phyloP scores from a whole-genome alignment of 2,888 invertebrate species.

The Drosophila barbarae region DNA sequence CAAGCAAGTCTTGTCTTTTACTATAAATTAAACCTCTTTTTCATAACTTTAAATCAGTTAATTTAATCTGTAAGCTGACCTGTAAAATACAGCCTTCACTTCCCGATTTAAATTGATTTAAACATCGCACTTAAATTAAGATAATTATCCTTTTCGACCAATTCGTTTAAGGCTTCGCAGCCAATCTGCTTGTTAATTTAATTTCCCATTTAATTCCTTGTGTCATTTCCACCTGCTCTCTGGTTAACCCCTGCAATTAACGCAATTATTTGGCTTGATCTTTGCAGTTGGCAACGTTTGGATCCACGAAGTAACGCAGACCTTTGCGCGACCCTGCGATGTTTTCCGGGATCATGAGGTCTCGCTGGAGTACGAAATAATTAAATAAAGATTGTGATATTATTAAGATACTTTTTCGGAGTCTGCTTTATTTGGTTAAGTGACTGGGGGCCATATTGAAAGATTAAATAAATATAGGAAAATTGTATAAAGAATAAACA shows the following conservation, averaged over 20 bases:
- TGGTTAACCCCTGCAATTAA: slow-evolving; percentile 20
- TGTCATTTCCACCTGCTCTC: slow-evolving; percentile 4
- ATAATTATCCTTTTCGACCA: background rate
- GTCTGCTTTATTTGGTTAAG: slow-evolving; percentile 3
- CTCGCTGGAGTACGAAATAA: slow-evolving; percentile 64
- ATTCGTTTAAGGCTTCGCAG: background rate
- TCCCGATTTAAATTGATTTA: background rate
- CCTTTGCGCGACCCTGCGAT: slow-evolving; percentile 84
- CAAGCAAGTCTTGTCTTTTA: background rate
- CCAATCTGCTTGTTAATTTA: background rate
- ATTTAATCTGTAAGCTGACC: background rate
- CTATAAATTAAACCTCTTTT: background rate
- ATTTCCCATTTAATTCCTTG: slow-evolving; percentile 4
- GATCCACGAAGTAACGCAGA: slow-evolving; percentile 92
- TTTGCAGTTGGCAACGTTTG: slow-evolving; percentile 89
- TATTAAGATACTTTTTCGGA: slow-evolving; percentile 16
- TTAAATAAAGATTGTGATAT: slow-evolving; percentile 61
- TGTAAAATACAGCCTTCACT: background rate
- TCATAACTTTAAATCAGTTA: too few species aligned
- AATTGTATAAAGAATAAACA: too few species aligned
- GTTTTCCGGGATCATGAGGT: slow-evolving; percentile 69
- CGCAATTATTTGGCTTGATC: slow-evolving; percentile 18
- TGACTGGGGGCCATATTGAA: background rate
- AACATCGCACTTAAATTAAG: background rate
- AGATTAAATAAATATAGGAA: background rate